phyloP scores from a whole-genome alignment of 2,113 vertebrate genomes.

The Daphoenositta chrysoptera region DNA sequence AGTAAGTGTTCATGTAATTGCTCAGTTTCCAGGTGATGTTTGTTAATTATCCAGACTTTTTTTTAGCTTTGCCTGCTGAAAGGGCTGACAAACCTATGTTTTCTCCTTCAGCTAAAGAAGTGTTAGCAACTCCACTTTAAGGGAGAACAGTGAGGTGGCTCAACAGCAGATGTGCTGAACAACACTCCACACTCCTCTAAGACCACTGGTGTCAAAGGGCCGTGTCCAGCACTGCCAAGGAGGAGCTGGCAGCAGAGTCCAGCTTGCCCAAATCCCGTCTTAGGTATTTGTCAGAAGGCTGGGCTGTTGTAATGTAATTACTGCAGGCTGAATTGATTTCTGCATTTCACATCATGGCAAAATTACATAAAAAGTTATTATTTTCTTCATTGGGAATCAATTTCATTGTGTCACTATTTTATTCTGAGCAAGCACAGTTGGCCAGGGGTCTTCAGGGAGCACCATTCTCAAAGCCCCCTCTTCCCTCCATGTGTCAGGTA shows the following conservation, averaged over 20 bases:
- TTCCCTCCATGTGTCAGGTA: background rate
- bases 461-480: background rate
- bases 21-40: background rate
- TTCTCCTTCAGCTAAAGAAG: background rate
- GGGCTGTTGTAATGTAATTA: background rate
- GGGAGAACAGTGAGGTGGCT: background rate
- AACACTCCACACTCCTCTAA: background rate
- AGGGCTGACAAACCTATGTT: background rate
- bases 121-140: background rate
- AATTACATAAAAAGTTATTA: background rate
- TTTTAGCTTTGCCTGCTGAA: background rate
- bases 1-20: background rate
- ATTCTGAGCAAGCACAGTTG: background rate
- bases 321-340: background rate
- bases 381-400: background rate
- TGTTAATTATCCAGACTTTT: background rate
- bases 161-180: background rate
- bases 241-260: background rate
- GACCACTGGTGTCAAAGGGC: background rate
- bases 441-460: background rate
- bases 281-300: background rate
- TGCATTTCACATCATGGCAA: background rate
- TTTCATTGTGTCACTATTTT: background rate
- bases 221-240: rapidly evolving
- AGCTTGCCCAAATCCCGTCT: background rate